A percentile compares a stretch with the other conserved stretches of the same genome.
These are phyloP conservation scores for Pipistrellus kuhlii DNA, from an alignment of 2,797 vertebrate genomes.

Conservation along the genomic window DNA sequence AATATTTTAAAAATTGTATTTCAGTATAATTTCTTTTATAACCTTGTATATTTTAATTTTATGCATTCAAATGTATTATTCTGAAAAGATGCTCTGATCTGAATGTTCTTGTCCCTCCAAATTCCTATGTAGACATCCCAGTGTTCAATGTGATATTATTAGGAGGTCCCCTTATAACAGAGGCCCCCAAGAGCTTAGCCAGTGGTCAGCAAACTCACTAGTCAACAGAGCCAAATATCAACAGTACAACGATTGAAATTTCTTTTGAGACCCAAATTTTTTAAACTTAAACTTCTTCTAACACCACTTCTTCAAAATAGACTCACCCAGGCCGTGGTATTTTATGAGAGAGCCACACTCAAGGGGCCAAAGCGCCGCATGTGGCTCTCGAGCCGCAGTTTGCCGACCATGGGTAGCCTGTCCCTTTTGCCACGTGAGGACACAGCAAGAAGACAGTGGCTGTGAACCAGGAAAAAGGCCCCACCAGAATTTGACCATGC, in stretches of 20 bases:
- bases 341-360: too few species aligned
- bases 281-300: too few species aligned
- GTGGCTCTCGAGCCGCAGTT: too few species aligned
- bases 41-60: not conserved
- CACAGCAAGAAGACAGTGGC: not conserved
- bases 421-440: not conserved
- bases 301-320: too few species aligned
- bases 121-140: not conserved
- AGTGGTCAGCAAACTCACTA: too few species aligned
- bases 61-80: slow-evolving; percentile 50
- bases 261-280: too few species aligned
- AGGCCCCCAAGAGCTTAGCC: not conserved
- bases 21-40: slow-evolving; percentile 36
- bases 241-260: too few species aligned
- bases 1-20: not conserved
- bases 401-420: not conserved
- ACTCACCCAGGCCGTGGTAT: too few species aligned
- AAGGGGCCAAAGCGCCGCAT: too few species aligned
- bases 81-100: not conserved
- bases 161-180: not conserved
- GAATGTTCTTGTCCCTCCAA: not conserved
- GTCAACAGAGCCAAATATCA: too few species aligned
- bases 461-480: not conserved
- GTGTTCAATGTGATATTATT: not conserved
- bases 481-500: not conserved